phyloP scores from a whole-genome alignment of 2,113 vertebrate species.

The Corythoichthys intestinalis region DNA sequence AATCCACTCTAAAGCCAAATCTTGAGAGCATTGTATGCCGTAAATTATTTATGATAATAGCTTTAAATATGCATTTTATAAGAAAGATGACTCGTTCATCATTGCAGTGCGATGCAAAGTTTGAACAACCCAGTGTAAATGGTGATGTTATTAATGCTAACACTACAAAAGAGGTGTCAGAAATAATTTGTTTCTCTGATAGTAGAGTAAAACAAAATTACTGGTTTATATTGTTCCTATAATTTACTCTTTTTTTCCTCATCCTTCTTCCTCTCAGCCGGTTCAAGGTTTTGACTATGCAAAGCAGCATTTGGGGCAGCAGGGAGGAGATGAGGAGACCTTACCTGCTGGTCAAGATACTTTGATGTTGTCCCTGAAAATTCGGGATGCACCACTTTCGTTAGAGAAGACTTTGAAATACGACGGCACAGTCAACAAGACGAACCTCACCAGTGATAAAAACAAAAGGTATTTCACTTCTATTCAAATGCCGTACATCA shows the following conservation, averaged over 20 bases:
- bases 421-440: conserved; percentile 87
- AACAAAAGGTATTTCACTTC: conserved; percentile 83
- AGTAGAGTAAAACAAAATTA: neutral
- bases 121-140: neutral
- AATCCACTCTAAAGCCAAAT: neutral
- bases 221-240: neutral
- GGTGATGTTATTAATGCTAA: neutral
- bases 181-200: neutral
- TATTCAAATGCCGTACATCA: neutral
- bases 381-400: conserved; percentile 82
- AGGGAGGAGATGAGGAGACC: conserved; percentile 89
- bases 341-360: conserved; percentile 90
- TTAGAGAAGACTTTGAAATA: conserved; percentile 83
- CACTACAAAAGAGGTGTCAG: neutral
- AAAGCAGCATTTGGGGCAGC: conserved; percentile 95
- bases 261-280: conserved; percentile 73
- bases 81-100: neutral
- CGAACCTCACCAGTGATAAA: conserved; percentile 79
- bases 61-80: neutral
- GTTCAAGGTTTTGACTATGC: conserved; percentile 98
- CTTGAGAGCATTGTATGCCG: neutral
- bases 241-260: neutral
- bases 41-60: neutral
- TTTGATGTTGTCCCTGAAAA: conserved; percentile 83
- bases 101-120: neutral